Base-by-base conservation (phyloP, 2,113 vertebrate genomes). In the Casuarius casuarius region DNA sequence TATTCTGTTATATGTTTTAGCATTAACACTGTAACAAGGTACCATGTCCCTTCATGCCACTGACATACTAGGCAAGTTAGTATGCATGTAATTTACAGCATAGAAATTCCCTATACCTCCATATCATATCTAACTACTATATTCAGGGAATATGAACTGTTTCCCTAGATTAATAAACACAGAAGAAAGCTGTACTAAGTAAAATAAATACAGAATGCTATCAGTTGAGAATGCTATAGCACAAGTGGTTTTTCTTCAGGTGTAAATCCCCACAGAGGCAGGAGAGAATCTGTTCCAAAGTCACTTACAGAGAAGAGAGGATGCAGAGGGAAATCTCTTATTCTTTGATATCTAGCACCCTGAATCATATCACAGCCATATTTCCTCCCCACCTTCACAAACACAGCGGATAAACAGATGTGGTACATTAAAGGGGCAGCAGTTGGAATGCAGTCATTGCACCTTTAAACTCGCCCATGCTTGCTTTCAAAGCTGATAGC, bases 401-500 rank as follows among this genome's bases (percentile, higher is more conserved):
- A 85, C 78, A 51, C 63, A 73, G 35, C 76, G 74, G 74, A 89
- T 73, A 95, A 94, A 96, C 80, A 95, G 70, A 83, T 70, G 74
- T 92, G 40, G 19, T 71, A 23, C 82, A 87, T 95, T 94, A 95
- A 79, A 89, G 84, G 72, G 54, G 33, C 81, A 74, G 52, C 25
- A 66, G 52, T 71, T 3, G 19, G 21, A 91, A 62, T 33, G 84
- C 66, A 96, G 35, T 91, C 73, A 56, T 49, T 58, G n/a, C 61
- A 73, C 21, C 62, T 94, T 76, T 71, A 95, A 94, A 89, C 66
- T 79, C 73, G 28, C 89, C 90, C 52, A 54, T 68, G 80, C 66
- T 95, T 97, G 91, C 96, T 95, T 94, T 94, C 35, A 54, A 51
- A 91, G 74, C 81, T 79, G 94, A 95, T 97, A 96, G 94, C 59